Base-by-base conservation (phyloP, 2,797 vertebrate species). In the Channa striata region DNA sequence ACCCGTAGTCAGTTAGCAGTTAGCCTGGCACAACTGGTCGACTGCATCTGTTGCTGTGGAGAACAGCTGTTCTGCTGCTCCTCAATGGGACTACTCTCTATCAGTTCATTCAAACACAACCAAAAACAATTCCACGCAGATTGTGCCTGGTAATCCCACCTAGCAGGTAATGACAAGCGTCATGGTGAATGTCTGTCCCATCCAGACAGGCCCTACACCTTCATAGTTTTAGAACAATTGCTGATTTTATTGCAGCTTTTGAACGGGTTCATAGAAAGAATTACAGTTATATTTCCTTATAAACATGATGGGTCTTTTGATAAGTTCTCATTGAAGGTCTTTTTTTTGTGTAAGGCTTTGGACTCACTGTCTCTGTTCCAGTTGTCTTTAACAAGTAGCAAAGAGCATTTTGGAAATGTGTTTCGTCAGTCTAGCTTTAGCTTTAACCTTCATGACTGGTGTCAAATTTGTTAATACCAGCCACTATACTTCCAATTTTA, bases 41-140 rank as follows among this genome's bases (percentile, higher is more conserved):
- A 78, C 86, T 81, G 87, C 94, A 95, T 95, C 94, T 96, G 95
- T 91, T 50, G 83, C 75, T 69, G 25, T 30, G 25, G 42, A 60
- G 59, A 89, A 86, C 96, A 97, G 95, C 95, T 96, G 96, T 84
- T 72, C 72, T 58, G 16, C 84, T 78, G 62, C 51, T 42, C n/a
- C 81, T 95, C 93, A 92, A 85, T 92, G 80, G 65, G 66, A 59
- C 89, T 87, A 92, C 94, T 96, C 92, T 96, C 92, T 96, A 94
- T 88, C 93, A 94, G 93, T 92, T 93, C 84, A 59, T 60, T 63
- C 82, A 84, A 76, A 88, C 94, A 95, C 94, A 93, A 91, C 93
- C 44, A 46, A 42, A 16, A 19, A 57, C 43, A 61, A 49, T 49
- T 37, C 60, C 25, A n/a, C 30, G 1, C 58, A 19, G 1, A 59